A percentile compares a stretch with the other conserved stretches of the same genome.
These are phyloP conservation scores for Oceanodroma leucorhoa DNA, from an alignment of 2,797 vertebrate genomes.

Conservation along the genomic window DNA sequence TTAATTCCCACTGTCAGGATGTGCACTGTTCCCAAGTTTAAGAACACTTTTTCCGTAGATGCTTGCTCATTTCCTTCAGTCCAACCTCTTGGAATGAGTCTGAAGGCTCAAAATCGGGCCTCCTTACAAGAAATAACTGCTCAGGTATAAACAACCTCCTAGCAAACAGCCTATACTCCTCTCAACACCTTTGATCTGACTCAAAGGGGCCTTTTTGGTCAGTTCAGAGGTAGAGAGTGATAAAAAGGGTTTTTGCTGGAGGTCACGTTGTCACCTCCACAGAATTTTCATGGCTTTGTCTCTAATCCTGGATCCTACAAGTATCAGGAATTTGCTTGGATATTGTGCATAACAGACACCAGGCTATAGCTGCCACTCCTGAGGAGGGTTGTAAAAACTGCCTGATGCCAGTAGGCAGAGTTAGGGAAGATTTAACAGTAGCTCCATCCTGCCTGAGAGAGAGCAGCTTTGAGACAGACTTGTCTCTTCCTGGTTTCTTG, in stretches of 20 bases:
- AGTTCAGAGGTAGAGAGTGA: background rate
- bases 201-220: background rate
- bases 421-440: background rate
- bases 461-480: background rate
- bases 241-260: background rate
- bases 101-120: conserved; percentile 25
- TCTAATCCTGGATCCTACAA: background rate
- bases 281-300: background rate
- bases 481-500: conserved; percentile 27
- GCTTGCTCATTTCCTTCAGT: conserved; percentile 74
- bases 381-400: background rate
- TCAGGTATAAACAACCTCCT: conserved; percentile 31
- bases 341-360: background rate
- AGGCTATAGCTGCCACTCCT: background rate
- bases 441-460: background rate
- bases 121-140: conserved; percentile 1
- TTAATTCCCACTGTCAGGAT: conserved; percentile 81
- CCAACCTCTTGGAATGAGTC: conserved; percentile 46
- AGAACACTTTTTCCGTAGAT: conserved; percentile 78
- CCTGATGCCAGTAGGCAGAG: fast-evolving
- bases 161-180: background rate
- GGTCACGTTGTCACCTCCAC: background rate
- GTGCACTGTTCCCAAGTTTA: conserved; percentile 69
- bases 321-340: background rate
- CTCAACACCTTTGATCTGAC: background rate